These are phyloP conservation scores for Bombylius major DNA, from an alignment of 2,888 invertebrate species.

Conservation along the genomic window DNA sequence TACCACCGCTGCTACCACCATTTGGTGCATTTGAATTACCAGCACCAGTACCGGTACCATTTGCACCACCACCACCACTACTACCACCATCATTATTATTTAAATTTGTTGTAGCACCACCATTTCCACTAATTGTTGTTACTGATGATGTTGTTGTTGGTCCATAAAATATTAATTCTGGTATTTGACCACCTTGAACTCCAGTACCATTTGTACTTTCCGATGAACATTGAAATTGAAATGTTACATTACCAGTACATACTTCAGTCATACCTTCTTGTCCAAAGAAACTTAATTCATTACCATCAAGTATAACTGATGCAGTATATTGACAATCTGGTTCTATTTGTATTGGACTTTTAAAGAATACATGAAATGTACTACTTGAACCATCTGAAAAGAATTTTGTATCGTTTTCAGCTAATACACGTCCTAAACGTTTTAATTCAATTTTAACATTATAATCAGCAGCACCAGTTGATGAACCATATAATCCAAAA, in stretches of 20 bases:
- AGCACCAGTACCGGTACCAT: slow-evolving; percentile 2
- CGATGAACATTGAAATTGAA: slow-evolving; percentile 94
- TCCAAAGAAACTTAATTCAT: slow-evolving; percentile 90
- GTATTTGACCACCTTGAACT: slow-evolving; percentile 94
- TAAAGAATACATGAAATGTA: slow-evolving; percentile 82
- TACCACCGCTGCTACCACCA: slow-evolving; percentile 11
- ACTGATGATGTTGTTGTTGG: slow-evolving; percentile 46
- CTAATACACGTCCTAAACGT: slow-evolving; percentile 72
- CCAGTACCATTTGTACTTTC: slow-evolving; percentile 97
- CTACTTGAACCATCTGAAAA: slow-evolving; percentile 94
- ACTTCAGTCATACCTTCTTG: slow-evolving; percentile 95
- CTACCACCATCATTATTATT: background rate
- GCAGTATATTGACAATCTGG: slow-evolving; percentile 91
- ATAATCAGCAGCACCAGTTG: slow-evolving; percentile 90
- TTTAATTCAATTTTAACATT: slow-evolving; percentile 90
- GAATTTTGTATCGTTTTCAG: slow-evolving; percentile 86
- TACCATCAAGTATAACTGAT: slow-evolving; percentile 87
- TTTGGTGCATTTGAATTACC: slow-evolving; percentile 28
- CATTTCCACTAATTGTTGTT: slow-evolving; percentile 18
- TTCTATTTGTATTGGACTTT: slow-evolving; percentile 72
- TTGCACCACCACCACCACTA: background rate
- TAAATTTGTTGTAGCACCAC: slow-evolving; percentile 4
- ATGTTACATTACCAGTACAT: slow-evolving; percentile 82
- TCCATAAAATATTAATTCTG: slow-evolving; percentile 91
- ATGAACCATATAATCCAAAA: slow-evolving; percentile 91